Percentiles rank a stretch among this genome's conserved stretches.
These are phyloP conservation scores for Calameuta filiformis DNA, from an alignment of 2,888 invertebrate species.

Conservation along the genomic window DNA sequence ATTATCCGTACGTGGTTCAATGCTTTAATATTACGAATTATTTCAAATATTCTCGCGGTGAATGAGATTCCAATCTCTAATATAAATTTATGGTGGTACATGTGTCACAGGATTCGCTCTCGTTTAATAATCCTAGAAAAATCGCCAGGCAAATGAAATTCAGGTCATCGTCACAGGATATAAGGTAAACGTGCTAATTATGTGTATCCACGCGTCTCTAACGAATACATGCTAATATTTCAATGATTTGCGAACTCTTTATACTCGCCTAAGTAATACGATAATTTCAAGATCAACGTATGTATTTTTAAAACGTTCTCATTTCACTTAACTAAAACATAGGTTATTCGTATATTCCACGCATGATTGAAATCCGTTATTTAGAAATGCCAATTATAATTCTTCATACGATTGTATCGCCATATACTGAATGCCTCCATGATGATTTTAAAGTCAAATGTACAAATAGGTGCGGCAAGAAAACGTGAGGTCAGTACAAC, in stretches of 20 bases:
- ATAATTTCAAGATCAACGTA: neutral
- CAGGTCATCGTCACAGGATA: neutral
- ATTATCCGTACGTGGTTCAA: neutral
- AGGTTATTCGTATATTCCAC: neutral
- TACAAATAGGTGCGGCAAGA: constrained; percentile 18
- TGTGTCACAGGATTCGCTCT: neutral
- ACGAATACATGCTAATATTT: neutral
- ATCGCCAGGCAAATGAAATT: neutral
- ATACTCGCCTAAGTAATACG: neutral
- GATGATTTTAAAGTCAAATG: constrained; percentile 2
- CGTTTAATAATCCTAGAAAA: neutral
- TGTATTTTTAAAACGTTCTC: neutral
- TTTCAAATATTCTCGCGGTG: neutral
- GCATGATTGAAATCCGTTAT: neutral
- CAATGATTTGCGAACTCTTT: neutral
- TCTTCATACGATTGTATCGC: neutral
- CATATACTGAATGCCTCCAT: neutral
- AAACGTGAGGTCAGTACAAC: constrained; percentile 30
- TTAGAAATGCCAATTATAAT: constrained; percentile 1
- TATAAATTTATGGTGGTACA: neutral
- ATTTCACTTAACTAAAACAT: neutral
- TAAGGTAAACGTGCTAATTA: neutral
- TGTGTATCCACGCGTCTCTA: neutral
- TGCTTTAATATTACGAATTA: neutral
- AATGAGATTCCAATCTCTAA: neutral